Conservation (phyloP, 2,113 vertebrate genomes). For the Podilymbus podiceps region DNA sequence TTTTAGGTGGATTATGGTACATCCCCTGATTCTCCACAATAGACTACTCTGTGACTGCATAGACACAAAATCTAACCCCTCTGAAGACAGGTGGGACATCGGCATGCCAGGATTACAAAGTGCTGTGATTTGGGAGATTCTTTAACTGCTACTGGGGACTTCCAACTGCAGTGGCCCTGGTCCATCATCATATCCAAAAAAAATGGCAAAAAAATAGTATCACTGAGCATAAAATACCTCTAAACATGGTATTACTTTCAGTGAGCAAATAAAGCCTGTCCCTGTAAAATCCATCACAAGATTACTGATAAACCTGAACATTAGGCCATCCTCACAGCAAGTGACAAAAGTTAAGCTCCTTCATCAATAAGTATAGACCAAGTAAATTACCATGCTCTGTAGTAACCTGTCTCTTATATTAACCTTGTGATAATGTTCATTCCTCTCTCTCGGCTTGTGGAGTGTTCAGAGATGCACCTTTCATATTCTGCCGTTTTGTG, state of each 20-base stretch:
- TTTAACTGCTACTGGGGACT: not conserved
- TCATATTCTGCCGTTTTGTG: not conserved
- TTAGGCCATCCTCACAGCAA: not conserved
- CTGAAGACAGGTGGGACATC: not conserved
- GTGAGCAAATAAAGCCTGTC: not conserved
- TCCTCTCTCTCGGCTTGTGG: not conserved
- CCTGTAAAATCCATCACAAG: not conserved
- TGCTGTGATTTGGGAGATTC: not conserved
- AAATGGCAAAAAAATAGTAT: not conserved
- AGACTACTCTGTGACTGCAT: not conserved
- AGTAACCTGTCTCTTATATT: not conserved
- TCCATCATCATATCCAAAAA: not conserved
- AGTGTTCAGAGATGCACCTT: not conserved
- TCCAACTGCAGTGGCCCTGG: not conserved
- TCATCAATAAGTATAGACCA: not conserved
- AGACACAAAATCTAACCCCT: not conserved
- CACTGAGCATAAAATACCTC: not conserved
- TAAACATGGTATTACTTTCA: not conserved
- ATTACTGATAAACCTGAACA: not conserved
- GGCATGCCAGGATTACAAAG: not conserved
- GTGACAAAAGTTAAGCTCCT: not conserved
- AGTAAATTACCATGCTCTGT: not conserved
- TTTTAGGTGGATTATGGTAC: accelerated
- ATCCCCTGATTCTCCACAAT: not conserved
- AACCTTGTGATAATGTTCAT: not conserved